phyloP scores from a whole-genome alignment of 2,888 invertebrate species.

The Mythimna ferrago region DNA sequence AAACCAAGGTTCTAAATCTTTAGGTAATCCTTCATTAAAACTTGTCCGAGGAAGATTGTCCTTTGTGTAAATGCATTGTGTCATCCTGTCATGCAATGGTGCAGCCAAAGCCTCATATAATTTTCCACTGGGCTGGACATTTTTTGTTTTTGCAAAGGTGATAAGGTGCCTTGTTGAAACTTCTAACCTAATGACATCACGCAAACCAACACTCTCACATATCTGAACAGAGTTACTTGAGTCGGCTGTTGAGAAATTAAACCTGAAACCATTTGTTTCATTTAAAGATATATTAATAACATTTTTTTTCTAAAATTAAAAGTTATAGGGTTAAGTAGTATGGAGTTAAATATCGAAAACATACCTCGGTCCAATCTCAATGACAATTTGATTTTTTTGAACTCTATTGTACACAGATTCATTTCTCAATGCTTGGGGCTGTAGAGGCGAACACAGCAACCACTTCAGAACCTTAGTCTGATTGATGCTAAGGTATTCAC shows the following conservation, averaged over 20 bases:
- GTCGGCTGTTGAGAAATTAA: slow-evolving; percentile 98
- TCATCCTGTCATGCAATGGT: slow-evolving; percentile 97
- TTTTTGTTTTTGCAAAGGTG: slow-evolving; percentile 81
- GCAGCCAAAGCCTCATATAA: slow-evolving; percentile 89
- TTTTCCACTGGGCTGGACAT: slow-evolving; percentile 71
- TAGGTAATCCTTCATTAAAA: slow-evolving; percentile 92
- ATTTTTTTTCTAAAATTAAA: not conserved
- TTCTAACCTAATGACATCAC: slow-evolving; percentile 95
- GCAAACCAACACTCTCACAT: slow-evolving; percentile 95
- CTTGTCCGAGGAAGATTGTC: slow-evolving; percentile 92
- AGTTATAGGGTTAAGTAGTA: too few relatives aligned
- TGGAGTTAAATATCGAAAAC: not conserved
- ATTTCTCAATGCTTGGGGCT: slow-evolving; percentile 90
- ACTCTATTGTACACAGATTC: slow-evolving; percentile 86
- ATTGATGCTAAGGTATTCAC: slow-evolving; percentile 88
- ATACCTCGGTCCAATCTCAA: slow-evolving; percentile 97
- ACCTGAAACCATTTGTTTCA: slow-evolving; percentile 85
- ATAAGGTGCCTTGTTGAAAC: slow-evolving; percentile 94
- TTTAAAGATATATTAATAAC: not conserved
- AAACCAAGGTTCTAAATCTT: slow-evolving; percentile 93
- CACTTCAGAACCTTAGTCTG: slow-evolving; percentile 93
- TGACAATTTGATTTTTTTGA: slow-evolving; percentile 85
- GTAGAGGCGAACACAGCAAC: slow-evolving; percentile 94
- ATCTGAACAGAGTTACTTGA: slow-evolving; percentile 99
- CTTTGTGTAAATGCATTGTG: slow-evolving; percentile 95